phyloP scores from a whole-genome alignment of 2,888 invertebrate genomes.

The Noctua pronuba region DNA sequence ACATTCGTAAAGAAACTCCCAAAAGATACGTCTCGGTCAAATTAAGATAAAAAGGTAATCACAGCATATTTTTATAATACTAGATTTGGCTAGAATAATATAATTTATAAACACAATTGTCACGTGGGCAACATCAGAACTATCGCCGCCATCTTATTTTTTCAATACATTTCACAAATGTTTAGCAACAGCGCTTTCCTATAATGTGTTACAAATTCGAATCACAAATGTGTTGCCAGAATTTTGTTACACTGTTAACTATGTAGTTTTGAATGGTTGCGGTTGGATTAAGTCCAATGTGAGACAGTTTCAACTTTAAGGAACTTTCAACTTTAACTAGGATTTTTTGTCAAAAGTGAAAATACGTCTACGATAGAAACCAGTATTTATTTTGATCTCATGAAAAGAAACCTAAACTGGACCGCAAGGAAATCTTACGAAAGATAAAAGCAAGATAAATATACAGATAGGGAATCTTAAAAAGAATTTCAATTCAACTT shows the following conservation, averaged over 20 bases:
- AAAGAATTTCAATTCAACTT: constrained; percentile 30
- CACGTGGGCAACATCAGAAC: too few species aligned
- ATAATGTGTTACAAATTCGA: neutral
- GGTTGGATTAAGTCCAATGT: neutral
- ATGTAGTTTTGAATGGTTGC: neutral
- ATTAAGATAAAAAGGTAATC: too few species aligned
- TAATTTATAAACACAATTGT: too few species aligned
- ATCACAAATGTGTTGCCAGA: neutral
- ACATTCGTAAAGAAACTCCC: too few species aligned
- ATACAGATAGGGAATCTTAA: neutral
- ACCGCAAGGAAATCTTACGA: neutral
- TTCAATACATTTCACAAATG: too few species aligned
- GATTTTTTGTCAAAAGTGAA: neutral
- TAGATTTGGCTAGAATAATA: too few species aligned
- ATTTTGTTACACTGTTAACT: neutral
- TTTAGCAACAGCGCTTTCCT: too few species aligned
- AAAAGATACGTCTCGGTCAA: too few species aligned
- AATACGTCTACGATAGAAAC: neutral
- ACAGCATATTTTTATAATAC: too few species aligned
- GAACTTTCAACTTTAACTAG: neutral
- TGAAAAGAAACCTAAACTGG: neutral
- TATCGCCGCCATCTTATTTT: too few species aligned
- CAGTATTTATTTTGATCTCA: neutral
- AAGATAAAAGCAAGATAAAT: neutral
- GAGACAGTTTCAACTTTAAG: neutral